A percentile compares a stretch with the other conserved stretches of the same genome.
These are phyloP conservation scores for Trachelus iudaicus DNA, from an alignment of 2,888 invertebrate genomes.

Conservation along the genomic window DNA sequence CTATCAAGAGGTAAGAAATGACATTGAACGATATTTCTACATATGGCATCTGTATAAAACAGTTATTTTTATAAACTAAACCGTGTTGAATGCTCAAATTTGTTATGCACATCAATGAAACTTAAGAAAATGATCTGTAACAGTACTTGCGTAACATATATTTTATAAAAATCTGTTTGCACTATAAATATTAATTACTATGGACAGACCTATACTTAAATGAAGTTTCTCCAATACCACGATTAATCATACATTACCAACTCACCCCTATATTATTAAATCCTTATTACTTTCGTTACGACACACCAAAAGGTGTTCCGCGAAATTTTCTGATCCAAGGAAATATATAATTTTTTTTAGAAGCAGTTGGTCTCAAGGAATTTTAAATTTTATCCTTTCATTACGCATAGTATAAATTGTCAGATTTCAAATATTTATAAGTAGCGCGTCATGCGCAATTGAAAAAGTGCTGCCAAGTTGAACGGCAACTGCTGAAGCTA, in stretches of 20 bases:
- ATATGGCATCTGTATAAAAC: background rate
- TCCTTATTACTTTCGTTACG: background rate
- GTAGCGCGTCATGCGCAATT: no score
- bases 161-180: background rate
- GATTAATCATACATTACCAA: background rate
- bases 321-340: background rate
- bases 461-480: no score
- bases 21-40: background rate
- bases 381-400: no score
- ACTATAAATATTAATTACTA: background rate
- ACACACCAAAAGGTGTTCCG: background rate
- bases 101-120: no score
- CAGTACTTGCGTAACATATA: background rate
- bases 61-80: background rate
- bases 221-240: background rate
- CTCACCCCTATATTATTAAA: background rate
- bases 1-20: background rate
- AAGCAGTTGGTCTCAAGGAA: no score
- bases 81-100: background rate
- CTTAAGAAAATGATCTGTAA: background rate
- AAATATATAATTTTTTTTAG: no score
- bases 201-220: background rate
- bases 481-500: no score
- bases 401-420: no score
- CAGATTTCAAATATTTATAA: no score